phyloP scores from a whole-genome alignment of 2,888 invertebrate genomes.

The Hirtodrosophila duncani region DNA sequence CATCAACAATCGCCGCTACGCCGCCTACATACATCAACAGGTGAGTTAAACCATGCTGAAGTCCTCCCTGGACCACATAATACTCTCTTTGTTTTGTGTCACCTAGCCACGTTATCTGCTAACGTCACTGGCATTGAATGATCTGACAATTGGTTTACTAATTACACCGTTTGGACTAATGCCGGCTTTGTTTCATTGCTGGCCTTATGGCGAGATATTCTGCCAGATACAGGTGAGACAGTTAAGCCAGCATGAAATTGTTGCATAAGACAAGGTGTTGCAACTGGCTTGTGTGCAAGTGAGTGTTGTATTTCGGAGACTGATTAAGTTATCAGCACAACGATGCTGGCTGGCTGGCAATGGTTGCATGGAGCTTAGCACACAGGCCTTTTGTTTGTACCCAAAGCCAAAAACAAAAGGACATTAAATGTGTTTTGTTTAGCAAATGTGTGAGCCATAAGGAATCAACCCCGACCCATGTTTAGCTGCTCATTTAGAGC shows the following conservation, averaged over 20 bases:
- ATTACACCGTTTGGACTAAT: constrained; percentile 91
- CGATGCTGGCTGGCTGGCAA: too few species aligned
- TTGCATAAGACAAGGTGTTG: constrained; percentile 25
- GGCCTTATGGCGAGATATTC: constrained; percentile 93
- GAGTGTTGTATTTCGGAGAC: too few species aligned
- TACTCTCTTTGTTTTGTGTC: constrained; percentile 9
- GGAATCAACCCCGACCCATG: too few species aligned
- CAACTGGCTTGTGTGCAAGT: constrained; percentile 3
- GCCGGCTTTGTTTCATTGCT: constrained; percentile 91
- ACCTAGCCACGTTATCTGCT: constrained; percentile 90
- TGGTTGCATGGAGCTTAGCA: too few species aligned
- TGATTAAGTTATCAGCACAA: too few species aligned
- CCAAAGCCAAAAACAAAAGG: too few species aligned
- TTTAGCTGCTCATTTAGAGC: too few species aligned
- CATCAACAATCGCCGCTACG: constrained; percentile 89
- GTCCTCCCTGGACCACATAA: not conserved
- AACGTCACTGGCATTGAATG: constrained; percentile 91
- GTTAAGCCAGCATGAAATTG: not conserved
- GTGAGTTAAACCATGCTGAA: constrained; percentile 78
- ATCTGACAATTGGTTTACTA: constrained; percentile 90
- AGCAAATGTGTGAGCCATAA: too few species aligned
- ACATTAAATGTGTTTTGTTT: too few species aligned
- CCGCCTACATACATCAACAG: constrained; percentile 92
- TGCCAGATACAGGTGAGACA: constrained; percentile 91
- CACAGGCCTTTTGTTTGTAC: too few species aligned